Base-by-base conservation (phyloP, 2,113 vertebrate genomes). In the Bettongia penicillata region DNA sequence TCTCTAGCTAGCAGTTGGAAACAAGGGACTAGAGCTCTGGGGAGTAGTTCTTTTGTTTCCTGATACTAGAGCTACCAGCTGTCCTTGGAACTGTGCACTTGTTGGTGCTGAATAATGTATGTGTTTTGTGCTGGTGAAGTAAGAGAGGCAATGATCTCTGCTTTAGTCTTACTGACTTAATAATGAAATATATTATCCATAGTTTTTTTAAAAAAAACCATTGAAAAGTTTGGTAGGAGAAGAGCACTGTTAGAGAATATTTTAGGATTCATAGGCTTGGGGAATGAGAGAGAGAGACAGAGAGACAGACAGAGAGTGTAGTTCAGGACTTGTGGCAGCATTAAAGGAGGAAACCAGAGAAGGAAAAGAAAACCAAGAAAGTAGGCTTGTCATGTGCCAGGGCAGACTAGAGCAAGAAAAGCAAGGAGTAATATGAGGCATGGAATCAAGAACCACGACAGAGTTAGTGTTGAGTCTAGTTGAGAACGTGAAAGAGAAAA, bases 401-500 rank as follows among this genome's bases (percentile, higher is more conserved):
- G 28, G 43, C 26, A 91, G 91, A 93, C 47, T 8, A 31, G 8
- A 50, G 5, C 68, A 90, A 61, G 43, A 95, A 26, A 50, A 53
- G 50, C 43, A 43, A 28, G 51, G 53, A 51, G 31, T 48, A 93
- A 91, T 93, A 61, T 53, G 89, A 49, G 53, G 48, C 43, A 84
- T 53, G 47, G 43, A 93, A 93, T 51, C 84, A 61, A 51, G 16
- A 53, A 93, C 68, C 49, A 53, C 47, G 48, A 49, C 24, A 49
- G 51, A 93, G 51, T 93, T 47, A 68, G 49, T 92, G 68, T 50
- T 90, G 50, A 90, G 77, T 49, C 53, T 90, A 90, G 24, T 53
- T 89, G 77, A 53, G 77, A 55, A 61, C 6, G 90, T 95, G 26
- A 92, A 95, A 94, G 91, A 95, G 95, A 90, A 97, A 51, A 93